Evolutionary conservation across 1,140 invertebrate species (phyloP).

Genomic region (Hypsibius dujardini): DNA sequence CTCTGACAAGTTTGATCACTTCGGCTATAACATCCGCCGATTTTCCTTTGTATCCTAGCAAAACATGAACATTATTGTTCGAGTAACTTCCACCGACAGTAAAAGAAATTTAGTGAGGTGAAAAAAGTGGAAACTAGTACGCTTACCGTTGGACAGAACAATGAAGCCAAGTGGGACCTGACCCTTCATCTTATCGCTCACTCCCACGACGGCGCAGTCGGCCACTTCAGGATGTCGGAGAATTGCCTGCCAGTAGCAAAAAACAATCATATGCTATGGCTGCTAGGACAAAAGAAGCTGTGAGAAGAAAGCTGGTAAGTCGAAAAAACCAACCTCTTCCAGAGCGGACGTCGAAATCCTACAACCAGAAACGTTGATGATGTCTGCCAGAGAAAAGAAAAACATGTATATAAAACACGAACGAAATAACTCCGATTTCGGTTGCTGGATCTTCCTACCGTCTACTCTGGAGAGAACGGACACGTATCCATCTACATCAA

Average conservation of each 20-base stretch:
- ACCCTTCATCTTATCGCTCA: conserved; percentile 69
- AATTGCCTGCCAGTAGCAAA: conserved; percentile 40
- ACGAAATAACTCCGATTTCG: background rate
- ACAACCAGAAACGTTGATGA: conserved; percentile 89
- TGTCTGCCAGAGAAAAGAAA: conserved; percentile 34
- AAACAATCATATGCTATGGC: background rate
- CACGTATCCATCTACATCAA: conserved; percentile 62
- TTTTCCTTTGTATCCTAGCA: conserved; percentile 19
- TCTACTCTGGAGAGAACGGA: conserved; percentile 73
- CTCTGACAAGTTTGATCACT: conserved; percentile 43
- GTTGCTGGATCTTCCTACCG: conserved; percentile 30
- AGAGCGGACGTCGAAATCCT: conserved; percentile 65
- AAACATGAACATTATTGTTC: conserved; percentile 29
- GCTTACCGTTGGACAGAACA: conserved; percentile 44
- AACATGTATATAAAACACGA: background rate
- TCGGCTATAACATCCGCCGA: conserved; percentile 30
- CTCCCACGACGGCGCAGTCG: conserved; percentile 68
- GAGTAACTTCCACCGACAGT: no score
- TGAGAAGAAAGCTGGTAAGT: background rate
- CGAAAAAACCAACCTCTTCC: conserved; percentile 43
- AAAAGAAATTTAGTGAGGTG: background rate
- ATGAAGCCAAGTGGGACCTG: conserved; percentile 71
- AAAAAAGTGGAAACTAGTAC: background rate
- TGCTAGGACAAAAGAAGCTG: background rate
- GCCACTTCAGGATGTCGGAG: conserved; percentile 57